Percentiles rank a stretch among this genome's conserved stretches.
phyloP scores from a whole-genome alignment of 2,113 vertebrate species.

The Platycercus adscitus region DNA sequence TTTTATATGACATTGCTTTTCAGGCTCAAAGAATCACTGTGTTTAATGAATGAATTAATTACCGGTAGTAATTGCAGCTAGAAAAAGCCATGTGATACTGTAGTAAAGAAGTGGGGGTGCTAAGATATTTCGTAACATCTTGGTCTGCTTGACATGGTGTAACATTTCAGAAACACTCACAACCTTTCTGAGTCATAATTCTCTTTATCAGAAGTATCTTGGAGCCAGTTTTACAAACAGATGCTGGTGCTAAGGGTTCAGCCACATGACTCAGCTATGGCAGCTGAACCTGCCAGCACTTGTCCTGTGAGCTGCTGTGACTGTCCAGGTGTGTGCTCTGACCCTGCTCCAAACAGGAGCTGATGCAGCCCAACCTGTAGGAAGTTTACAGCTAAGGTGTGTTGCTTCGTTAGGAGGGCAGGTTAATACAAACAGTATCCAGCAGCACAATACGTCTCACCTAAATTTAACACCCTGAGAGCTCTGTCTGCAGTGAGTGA shows the following conservation, averaged over 20 bases:
- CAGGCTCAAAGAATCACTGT: not conserved
- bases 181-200: not conserved
- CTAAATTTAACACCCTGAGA: not conserved
- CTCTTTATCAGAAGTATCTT: conserved; percentile 7
- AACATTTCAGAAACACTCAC: not conserved
- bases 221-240: conserved; percentile 15
- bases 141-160: not conserved
- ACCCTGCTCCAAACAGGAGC: rapidly evolving
- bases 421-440: not conserved
- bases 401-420: not conserved
- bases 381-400: not conserved
- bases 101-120: not conserved
- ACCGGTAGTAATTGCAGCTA: not conserved
- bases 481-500: not conserved
- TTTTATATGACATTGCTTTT: not conserved
- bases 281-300: not conserved
- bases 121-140: not conserved
- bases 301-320: not conserved
- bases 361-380: not conserved
- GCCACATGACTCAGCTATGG: not conserved
- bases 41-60: not conserved
- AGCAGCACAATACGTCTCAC: not conserved
- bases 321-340: not conserved
- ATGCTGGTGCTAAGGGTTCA: not conserved
- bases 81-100: not conserved